Evolutionary conservation across 1,140 invertebrate species (phyloP).

Genomic region (Drosophila sp.): DNA sequence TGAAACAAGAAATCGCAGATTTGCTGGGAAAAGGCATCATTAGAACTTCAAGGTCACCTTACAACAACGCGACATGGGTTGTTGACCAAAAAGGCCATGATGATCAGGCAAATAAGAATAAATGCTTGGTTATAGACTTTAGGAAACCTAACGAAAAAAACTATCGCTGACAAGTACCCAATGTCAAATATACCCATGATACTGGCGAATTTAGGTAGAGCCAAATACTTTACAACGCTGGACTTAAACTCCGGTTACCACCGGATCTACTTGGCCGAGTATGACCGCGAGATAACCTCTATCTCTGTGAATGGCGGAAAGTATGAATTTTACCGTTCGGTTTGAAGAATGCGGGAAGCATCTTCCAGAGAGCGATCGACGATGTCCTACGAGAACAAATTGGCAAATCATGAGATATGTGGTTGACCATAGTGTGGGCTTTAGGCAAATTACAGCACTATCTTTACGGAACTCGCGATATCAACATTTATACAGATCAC

Average conservation of each 20-base stretch:
- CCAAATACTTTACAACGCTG: constrained; percentile 37
- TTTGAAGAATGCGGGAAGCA: not conserved
- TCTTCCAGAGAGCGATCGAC: too few species aligned
- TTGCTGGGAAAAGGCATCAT: too few species aligned
- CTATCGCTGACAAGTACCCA: constrained; percentile 84
- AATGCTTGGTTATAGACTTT: not conserved
- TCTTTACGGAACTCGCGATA: too few species aligned
- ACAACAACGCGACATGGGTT: constrained; percentile 58
- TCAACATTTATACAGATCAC: too few species aligned
- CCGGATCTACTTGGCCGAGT: constrained; percentile 11
- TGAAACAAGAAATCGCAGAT: too few species aligned
- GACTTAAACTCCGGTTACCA: constrained; percentile 84
- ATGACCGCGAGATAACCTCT: constrained; percentile 1
- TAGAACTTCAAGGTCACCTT: constrained; percentile 49
- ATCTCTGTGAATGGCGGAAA: not conserved
- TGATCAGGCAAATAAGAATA: not conserved
- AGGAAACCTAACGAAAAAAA: too few species aligned
- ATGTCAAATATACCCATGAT: constrained; percentile 84
- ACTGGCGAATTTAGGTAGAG: constrained; percentile 32
- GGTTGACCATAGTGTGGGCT: not conserved
- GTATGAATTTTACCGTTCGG: not conserved
- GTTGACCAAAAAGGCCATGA: constrained; percentile 56
- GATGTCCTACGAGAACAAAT: too few species aligned
- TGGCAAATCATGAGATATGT: too few species aligned
- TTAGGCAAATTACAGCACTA: not conserved